phyloP scores from a whole-genome alignment of 1,140 invertebrate genomes.

The Conus betulinus region DNA sequence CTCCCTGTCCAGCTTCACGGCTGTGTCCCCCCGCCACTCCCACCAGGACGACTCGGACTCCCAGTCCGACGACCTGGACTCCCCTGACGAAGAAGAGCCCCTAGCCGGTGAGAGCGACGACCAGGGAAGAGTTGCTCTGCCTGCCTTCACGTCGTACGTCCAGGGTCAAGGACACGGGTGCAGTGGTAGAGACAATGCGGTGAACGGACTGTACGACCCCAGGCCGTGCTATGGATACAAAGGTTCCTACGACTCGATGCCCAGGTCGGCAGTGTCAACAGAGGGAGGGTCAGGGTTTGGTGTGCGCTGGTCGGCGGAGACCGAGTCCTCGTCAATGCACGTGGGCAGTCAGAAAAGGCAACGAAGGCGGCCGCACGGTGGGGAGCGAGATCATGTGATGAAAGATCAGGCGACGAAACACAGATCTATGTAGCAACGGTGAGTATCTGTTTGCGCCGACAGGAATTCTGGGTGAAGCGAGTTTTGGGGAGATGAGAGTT shows the following conservation, averaged over 20 bases:
- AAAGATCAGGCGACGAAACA: conserved; percentile 73
- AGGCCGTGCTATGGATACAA: conserved; percentile 9
- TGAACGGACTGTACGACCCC: background rate
- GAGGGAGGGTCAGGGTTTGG: background rate
- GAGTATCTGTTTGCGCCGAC: no score
- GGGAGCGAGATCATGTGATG: conserved; percentile 49
- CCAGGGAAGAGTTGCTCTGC: background rate
- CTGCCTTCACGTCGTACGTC: background rate
- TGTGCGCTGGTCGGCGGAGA: background rate
- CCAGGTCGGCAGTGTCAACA: no score
- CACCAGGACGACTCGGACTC: background rate
- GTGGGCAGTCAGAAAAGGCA: conserved; percentile 60
- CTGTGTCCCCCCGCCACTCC: background rate
- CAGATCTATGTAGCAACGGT: conserved; percentile 73
- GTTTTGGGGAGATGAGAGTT: background rate
- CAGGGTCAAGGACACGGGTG: background rate
- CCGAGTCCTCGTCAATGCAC: background rate
- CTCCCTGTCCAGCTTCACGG: conserved; percentile 10
- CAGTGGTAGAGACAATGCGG: conserved; percentile 4
- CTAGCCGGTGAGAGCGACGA: background rate
- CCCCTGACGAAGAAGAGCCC: conserved; percentile 12
- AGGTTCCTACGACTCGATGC: conserved; percentile 4
- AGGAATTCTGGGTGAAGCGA: no score
- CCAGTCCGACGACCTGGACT: conserved; percentile 20
- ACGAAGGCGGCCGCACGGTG: conserved; percentile 48